phyloP scores from a whole-genome alignment of 2,888 invertebrate genomes.

The Cerastis leucographa region DNA sequence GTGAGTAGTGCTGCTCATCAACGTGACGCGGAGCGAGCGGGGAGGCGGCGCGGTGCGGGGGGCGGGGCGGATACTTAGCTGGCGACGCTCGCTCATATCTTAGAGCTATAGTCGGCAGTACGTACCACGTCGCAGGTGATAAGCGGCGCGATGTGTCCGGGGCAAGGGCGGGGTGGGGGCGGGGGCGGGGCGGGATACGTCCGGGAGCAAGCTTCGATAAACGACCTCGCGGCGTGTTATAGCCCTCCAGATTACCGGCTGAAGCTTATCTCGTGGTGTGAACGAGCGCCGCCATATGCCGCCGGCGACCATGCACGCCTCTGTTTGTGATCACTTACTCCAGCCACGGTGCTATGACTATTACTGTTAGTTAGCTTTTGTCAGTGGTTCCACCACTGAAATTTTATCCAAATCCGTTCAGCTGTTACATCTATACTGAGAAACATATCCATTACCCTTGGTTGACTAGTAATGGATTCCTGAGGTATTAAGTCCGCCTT shows the following conservation, averaged over 20 bases:
- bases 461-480: background rate
- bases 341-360: background rate
- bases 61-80: slow-evolving; percentile 29
- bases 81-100: slow-evolving; percentile 38
- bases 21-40: too few relatives aligned
- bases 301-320: background rate
- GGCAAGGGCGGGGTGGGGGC: slow-evolving; percentile 5
- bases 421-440: background rate
- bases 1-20: too few relatives aligned
- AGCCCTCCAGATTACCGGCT: slow-evolving; percentile 54
- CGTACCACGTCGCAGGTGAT: slow-evolving; percentile 32
- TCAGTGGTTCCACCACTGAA: too few relatives aligned
- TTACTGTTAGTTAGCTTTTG: too few relatives aligned
- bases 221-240: slow-evolving; percentile 48
- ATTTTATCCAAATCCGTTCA: background rate
- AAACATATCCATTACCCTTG: background rate
- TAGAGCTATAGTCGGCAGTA: slow-evolving; percentile 38
- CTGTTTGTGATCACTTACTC: background rate
- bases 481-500: background rate
- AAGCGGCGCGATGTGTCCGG: slow-evolving; percentile 27
- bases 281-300: slow-evolving; percentile 11
- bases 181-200: slow-evolving; percentile 16
- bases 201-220: slow-evolving; percentile 47
- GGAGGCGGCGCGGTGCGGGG: too few relatives aligned
- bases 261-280: slow-evolving; percentile 43